Evolutionary conservation across 1,140 invertebrate genomes (phyloP).

Genomic region (Drosophila nigrodunni): DNA sequence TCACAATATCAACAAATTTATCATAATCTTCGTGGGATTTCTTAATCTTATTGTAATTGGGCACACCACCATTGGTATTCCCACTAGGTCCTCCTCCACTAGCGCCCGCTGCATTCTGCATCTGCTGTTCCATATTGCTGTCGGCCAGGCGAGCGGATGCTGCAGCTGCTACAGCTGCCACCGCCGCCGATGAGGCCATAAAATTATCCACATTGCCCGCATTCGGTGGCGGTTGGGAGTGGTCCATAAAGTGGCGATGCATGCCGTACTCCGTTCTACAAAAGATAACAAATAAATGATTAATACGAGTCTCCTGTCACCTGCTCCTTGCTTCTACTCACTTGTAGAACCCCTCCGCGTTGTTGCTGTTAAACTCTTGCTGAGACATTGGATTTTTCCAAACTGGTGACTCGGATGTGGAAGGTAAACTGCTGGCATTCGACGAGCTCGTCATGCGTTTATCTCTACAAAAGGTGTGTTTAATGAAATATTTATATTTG

Average conservation of each 20-base stretch:
- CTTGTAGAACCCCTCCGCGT: constrained; percentile 84
- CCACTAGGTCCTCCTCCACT: constrained; percentile 65
- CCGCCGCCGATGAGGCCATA: constrained; percentile 80
- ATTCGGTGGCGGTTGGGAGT: constrained; percentile 80
- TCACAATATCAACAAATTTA: constrained; percentile 83
- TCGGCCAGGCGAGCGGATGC: constrained; percentile 75
- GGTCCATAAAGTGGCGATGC: constrained; percentile 84
- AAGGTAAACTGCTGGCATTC: constrained; percentile 81
- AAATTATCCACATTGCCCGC: constrained; percentile 77
- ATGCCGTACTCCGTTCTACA: constrained; percentile 83
- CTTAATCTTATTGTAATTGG: constrained; percentile 82
- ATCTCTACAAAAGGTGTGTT: constrained; percentile 56
- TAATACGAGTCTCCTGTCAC: background rate
- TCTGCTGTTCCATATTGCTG: constrained; percentile 77
- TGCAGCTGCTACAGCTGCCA: constrained; percentile 77
- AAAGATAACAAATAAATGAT: constrained; percentile 2
- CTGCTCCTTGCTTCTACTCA: constrained; percentile 18
- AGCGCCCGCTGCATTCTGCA: constrained; percentile 66
- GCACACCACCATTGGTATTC: constrained; percentile 77
- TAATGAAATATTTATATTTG: background rate
- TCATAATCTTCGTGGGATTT: constrained; percentile 83
- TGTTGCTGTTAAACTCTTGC: constrained; percentile 84
- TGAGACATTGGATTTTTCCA: constrained; percentile 85
- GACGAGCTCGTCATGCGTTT: constrained; percentile 83
- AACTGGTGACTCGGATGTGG: constrained; percentile 83